These are phyloP conservation scores for Lateolabrax maculatus DNA, from an alignment of 2,797 vertebrate species.

Conservation along the genomic window DNA sequence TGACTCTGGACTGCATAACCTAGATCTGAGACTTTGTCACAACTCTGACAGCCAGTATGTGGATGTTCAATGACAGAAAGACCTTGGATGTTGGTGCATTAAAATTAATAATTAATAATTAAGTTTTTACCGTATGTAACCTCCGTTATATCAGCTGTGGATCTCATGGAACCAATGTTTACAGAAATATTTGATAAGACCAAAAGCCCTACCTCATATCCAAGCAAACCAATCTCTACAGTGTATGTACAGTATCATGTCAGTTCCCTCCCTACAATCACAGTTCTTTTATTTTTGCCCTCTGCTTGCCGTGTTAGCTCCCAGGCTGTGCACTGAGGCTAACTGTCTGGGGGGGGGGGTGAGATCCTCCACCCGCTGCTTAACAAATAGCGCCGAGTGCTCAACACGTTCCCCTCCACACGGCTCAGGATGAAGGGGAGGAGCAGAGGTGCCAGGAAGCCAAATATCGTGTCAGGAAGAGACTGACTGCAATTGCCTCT, in stretches of 20 bases:
- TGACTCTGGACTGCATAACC: too few relatives aligned
- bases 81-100: neutral
- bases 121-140: too few relatives aligned
- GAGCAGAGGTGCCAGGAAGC: slow-evolving; percentile 27
- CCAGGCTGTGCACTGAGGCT: slow-evolving; percentile 12
- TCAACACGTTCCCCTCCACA: neutral
- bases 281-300: neutral
- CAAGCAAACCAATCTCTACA: neutral
- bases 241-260: neutral
- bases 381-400: slow-evolving; percentile 17
- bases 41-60: neutral
- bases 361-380: neutral
- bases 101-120: neutral
- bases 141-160: too few relatives aligned
- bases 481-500: slow-evolving; percentile 35
- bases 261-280: neutral
- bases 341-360: slow-evolving; percentile 13
- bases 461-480: slow-evolving; percentile 20
- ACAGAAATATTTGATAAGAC: neutral
- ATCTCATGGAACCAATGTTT: too few relatives aligned
- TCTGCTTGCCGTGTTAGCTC: neutral
- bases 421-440: slow-evolving; percentile 17
- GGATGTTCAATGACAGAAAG: neutral
- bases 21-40: neutral
- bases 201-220: neutral